Percentiles rank a stretch among this genome's conserved stretches.
phyloP scores from a whole-genome alignment of 2,888 invertebrate genomes.

The Stratiomys singularior region DNA sequence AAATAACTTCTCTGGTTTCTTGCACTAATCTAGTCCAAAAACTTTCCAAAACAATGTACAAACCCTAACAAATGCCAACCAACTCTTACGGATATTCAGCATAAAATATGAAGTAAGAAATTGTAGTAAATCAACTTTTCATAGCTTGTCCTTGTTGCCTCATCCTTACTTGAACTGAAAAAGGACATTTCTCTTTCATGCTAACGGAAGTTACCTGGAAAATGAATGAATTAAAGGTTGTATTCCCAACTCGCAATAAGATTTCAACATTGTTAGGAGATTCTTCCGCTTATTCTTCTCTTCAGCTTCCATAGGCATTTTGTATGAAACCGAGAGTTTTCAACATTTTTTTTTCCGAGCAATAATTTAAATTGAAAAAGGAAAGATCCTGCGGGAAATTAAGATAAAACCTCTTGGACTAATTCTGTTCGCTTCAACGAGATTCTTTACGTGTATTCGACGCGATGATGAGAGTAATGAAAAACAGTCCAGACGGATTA shows the following conservation, averaged over 20 bases:
- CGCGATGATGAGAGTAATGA: neutral
- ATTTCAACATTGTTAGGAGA: neutral
- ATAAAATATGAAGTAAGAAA: too few relatives aligned
- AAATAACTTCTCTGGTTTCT: too few relatives aligned
- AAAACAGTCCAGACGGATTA: constrained; percentile 1
- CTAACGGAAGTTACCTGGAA: constrained; percentile 5
- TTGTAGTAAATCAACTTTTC: too few relatives aligned
- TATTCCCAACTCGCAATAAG: neutral
- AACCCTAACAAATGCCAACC: too few relatives aligned
- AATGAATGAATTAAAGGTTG: constrained; percentile 8
- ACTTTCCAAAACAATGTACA: too few relatives aligned
- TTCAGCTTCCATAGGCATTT: neutral
- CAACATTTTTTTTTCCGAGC: neutral
- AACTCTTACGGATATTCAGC: too few relatives aligned
- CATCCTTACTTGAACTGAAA: neutral
- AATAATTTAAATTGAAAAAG: constrained; percentile 14
- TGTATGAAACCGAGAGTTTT: neutral
- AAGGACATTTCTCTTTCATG: neutral
- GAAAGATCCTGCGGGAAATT: constrained; percentile 7
- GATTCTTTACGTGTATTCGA: neutral
- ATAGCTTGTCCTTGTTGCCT: too few relatives aligned
- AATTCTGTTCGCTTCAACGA: neutral
- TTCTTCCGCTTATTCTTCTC: neutral
- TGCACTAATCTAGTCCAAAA: too few relatives aligned
- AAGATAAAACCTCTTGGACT: constrained; percentile 13